phyloP scores from a whole-genome alignment of 1,140 invertebrate species.

The Brachionus manjavacas region DNA sequence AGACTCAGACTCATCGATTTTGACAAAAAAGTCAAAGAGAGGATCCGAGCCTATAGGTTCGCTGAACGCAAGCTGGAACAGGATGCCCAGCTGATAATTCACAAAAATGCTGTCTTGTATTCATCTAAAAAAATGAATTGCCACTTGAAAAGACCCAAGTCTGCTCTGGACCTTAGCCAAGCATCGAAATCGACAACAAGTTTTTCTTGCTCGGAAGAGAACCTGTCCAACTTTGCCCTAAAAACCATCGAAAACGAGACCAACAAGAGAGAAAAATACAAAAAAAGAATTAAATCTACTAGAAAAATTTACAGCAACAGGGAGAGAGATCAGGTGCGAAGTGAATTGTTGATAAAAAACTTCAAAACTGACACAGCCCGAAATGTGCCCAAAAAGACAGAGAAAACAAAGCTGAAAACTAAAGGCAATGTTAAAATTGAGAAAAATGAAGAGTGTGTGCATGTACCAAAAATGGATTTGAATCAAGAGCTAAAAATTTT shows the following conservation, averaged over 20 bases:
- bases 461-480: not conserved
- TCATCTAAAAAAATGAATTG: not conserved
- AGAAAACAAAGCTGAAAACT: not conserved
- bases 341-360: not conserved
- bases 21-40: constrained; percentile 2
- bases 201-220: not conserved
- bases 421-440: not conserved
- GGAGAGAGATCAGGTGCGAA: constrained; percentile 19
- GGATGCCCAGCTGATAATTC: constrained; percentile 1
- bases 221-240: not conserved
- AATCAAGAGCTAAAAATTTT: not conserved
- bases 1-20: not conserved
- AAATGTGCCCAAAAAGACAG: not conserved
- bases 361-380: not conserved
- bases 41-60: not conserved
- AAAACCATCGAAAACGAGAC: not conserved
- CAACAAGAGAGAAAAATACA: not conserved
- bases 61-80: not conserved
- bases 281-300: constrained; percentile 21
- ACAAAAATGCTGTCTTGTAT: not conserved
- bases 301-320: constrained; percentile 33
- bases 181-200: not conserved
- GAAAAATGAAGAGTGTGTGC: not conserved
- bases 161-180: not conserved
- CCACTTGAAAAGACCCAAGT: not conserved